These are phyloP conservation scores for Tenthredo scrophulariae DNA, from an alignment of 2,888 invertebrate genomes.

Conservation along the genomic window DNA sequence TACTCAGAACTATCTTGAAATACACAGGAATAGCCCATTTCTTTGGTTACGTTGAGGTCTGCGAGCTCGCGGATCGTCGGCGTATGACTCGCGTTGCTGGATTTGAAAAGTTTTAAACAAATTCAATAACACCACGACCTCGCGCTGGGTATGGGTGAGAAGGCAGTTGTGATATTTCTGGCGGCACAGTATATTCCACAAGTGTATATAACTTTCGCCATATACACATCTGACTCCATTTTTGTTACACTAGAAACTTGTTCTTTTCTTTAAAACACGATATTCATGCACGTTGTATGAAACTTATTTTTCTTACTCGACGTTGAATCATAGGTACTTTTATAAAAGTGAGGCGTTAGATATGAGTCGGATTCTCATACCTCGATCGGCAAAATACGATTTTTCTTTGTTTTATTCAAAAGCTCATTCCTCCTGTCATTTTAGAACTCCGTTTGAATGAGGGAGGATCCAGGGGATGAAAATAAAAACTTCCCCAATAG, in stretches of 20 bases:
- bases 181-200: constrained; percentile 1
- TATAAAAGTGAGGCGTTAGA: not conserved
- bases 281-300: not conserved
- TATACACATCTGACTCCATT: constrained; percentile 34
- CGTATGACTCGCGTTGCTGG: constrained; percentile 56
- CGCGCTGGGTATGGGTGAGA: not conserved
- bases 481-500: not conserved
- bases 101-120: constrained; percentile 75
- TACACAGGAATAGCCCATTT: constrained; percentile 41
- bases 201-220: not conserved
- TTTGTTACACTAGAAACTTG: constrained; percentile 37
- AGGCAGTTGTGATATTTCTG: constrained; percentile 37
- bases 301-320: not conserved
- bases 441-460: not conserved
- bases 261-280: not conserved
- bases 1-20: constrained; percentile 28
- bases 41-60: constrained; percentile 18
- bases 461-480: not conserved
- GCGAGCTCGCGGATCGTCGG: constrained; percentile 16
- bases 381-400: not conserved
- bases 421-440: not conserved
- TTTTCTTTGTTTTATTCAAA: not conserved
- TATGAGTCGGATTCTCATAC: not conserved
- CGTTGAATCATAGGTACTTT: constrained; percentile 19
- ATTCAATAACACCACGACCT: constrained; percentile 72